phyloP scores from a whole-genome alignment of 2,888 invertebrate species.

The Luffia ferchaultella region DNA sequence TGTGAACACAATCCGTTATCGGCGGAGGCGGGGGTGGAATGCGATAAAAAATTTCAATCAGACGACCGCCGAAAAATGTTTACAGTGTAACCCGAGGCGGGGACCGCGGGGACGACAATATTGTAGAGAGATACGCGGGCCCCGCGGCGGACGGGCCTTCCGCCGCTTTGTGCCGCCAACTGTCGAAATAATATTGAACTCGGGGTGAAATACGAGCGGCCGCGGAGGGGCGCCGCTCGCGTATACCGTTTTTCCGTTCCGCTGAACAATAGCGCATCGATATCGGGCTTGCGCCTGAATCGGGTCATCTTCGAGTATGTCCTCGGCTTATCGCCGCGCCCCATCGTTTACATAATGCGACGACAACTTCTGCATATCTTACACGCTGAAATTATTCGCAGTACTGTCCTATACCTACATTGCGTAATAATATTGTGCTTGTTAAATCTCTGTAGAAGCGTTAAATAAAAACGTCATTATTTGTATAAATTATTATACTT shows the following conservation, averaged over 20 bases:
- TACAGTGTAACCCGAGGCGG: constrained; percentile 60
- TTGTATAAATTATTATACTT: too few species aligned
- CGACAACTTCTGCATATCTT: background rate
- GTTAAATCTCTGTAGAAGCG: too few species aligned
- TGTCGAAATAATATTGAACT: constrained; percentile 64
- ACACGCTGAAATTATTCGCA: too few species aligned
- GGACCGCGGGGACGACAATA: constrained; percentile 47
- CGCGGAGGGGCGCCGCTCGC: constrained; percentile 45
- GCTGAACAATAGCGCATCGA: constrained; percentile 42
- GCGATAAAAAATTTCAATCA: constrained; percentile 63
- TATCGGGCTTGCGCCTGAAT: constrained; percentile 25
- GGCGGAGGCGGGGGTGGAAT: constrained; percentile 42
- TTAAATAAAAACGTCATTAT: too few species aligned
- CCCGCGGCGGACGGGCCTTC: constrained; percentile 37
- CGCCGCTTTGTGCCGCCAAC: constrained; percentile 50
- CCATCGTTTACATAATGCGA: background rate
- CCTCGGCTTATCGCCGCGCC: constrained; percentile 6
- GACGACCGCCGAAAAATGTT: constrained; percentile 59
- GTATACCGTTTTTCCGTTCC: constrained; percentile 56
- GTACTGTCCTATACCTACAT: too few species aligned
- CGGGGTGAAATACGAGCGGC: constrained; percentile 58
- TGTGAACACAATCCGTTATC: constrained; percentile 47
- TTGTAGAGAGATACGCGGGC: constrained; percentile 50
- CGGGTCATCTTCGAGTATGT: too few species aligned
- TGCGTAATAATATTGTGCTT: too few species aligned